Evolutionary conservation across 2,888 invertebrate species (phyloP), one percentile per base, ranked within the genome.

Genomic region (Fabriciana adippe): DNA sequence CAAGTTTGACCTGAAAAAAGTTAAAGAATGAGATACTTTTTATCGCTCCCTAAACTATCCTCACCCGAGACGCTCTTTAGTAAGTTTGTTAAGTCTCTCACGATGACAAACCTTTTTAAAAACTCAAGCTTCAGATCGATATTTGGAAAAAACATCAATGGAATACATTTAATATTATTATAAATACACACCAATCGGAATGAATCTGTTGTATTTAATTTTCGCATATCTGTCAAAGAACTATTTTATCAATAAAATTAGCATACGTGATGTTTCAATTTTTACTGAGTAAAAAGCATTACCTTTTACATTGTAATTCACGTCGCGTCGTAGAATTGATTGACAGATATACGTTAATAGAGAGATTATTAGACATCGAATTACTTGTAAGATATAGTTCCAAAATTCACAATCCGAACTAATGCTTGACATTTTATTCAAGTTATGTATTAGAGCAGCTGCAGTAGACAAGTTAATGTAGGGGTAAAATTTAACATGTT

Each of bases 101-200:
- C 60, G 64, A 66, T 69, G 59, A 60, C 59, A 65, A 63, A 51
- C 51, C 50, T 54, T 55, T 64, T 60, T 56, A 6, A 21, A 65
- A 62, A 66, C 55, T 57, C 15, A 71, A 66, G 18, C 62, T 56
- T 55, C 56, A 54, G 21, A 60, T 60, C 14, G 50, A 64, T 47
- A 67, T 68, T 57, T 66, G 55, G 67, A 68, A 66, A 63, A 65
- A 72, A 74, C 66, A 73, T 63, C 69, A 72, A 74, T 72, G 69
- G 67, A 68, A 74, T 74, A 79, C 75, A 76, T 72, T 74, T 71
- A 79, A 75, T 68, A 75, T 73, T 73, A 75, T 73, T 73, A 45
- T 47, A 45, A 73, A 77, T 69, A 81, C 6, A 71, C 76, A 81
- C 78, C 73, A 77, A 80, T 76, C 78, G 74, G 75, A 76, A 76